Evolutionary conservation across 64 coral and sea anemone species (phyloP), one percentile per base, ranked within the genome.

Genomic region (Actinia equina): DNA sequence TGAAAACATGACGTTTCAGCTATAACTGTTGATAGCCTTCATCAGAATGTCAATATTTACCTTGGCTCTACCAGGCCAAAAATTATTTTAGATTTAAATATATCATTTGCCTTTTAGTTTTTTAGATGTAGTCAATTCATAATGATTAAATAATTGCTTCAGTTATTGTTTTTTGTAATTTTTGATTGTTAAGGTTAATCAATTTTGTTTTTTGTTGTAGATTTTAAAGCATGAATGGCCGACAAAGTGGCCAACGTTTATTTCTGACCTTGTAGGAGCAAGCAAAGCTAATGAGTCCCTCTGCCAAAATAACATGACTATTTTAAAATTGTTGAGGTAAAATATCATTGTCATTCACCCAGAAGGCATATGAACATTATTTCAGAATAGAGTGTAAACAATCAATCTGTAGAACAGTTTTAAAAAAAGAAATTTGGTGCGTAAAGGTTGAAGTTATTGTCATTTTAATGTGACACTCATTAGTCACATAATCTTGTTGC

Each of bases 141-240:
- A 13, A 12, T 54, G 12, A 57, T 57, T 57, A 2, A 13, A 14
- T 69, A 69, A 23, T 26, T 12, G 25, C 25, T 30, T 41, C 9
- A 30, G n/a, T 74, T 15, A 14, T 74, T 23, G 22, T 37, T 77
- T 30, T 10, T 6, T 64, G 17, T 6, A 23, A 59, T 19, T 59
- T 52, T 90, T 82, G 59, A 44, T 22, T 46, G 6, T 74, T 6
- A 37, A 14, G 65, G 52, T 74, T 86, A 49, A 62, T 84, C 13
- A 22, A 85, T 84, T 20, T 43, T 12, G 8, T 44, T 89, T 45
- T 78, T 76, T 74, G 13, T 41, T 74, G 10, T 79, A 99, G 97
- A 95, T 99, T 71, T 92, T 99, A 41, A 99, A 99, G 71, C 97
- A 99, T 87, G 97, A 99, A 61, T 99, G 97, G 97, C 97, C 97